A percentile compares a stretch with the other conserved stretches of the same genome.
These are phyloP conservation scores for Nephotettix cincticeps DNA, from an alignment of 1,140 invertebrate genomes.

Conservation along the genomic window DNA sequence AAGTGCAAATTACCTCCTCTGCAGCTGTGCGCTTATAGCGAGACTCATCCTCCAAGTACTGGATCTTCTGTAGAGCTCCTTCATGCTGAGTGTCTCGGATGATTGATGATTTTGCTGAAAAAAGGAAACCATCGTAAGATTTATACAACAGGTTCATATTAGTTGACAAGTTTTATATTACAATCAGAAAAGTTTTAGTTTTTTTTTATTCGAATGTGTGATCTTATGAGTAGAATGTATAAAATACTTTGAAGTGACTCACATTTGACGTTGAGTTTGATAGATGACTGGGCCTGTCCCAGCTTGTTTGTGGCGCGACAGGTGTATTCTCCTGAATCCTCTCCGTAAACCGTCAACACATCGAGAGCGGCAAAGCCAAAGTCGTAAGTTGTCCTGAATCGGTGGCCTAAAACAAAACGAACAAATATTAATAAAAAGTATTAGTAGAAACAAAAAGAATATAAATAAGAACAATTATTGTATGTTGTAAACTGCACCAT, in stretches of 20 bases:
- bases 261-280: constrained; percentile 80
- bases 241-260: constrained; percentile 48
- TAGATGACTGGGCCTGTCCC: constrained; percentile 76
- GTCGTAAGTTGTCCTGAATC: constrained; percentile 89
- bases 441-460: too few relatives aligned
- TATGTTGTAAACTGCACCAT: too few relatives aligned
- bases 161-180: too few relatives aligned
- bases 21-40: constrained; percentile 67
- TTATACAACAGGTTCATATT: background rate
- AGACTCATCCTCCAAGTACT: constrained; percentile 85
- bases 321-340: constrained; percentile 91
- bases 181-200: constrained; percentile 1
- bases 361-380: constrained; percentile 95
- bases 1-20: constrained; percentile 69
- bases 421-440: constrained; percentile 33
- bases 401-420: constrained; percentile 63
- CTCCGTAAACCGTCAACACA: constrained; percentile 87
- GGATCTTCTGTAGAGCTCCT: constrained; percentile 88
- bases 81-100: constrained; percentile 95
- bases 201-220: background rate
- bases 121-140: constrained; percentile 36
- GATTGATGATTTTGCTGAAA: constrained; percentile 76
- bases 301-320: constrained; percentile 86
- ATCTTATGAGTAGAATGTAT: background rate
- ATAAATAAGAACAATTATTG: too few relatives aligned